Conservation (phyloP, 2,888 invertebrate species). For the Gnatocerus cornutus region DNA sequence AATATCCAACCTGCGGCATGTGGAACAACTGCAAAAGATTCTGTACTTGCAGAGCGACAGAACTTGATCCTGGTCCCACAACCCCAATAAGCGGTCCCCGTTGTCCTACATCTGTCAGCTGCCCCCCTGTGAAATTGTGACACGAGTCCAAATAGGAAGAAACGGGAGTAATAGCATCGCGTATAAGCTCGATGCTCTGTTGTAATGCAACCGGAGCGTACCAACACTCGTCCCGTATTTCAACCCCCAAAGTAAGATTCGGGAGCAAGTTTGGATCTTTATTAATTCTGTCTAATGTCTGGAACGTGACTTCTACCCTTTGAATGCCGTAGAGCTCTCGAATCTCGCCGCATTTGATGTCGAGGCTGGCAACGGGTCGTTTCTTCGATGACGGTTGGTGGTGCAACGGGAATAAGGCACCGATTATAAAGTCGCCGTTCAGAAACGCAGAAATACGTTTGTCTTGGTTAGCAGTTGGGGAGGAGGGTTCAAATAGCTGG, state of each 20-base stretch:
- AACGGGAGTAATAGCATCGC: slow-evolving; percentile 76
- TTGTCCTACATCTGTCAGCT: slow-evolving; percentile 28
- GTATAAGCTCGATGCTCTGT: slow-evolving; percentile 83
- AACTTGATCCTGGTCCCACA: slow-evolving; percentile 83
- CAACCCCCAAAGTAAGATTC: slow-evolving; percentile 76
- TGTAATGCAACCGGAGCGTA: slow-evolving; percentile 86
- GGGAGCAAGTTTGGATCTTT: slow-evolving; percentile 74
- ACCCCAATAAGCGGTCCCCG: slow-evolving; percentile 78
- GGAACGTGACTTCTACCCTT: slow-evolving; percentile 78
- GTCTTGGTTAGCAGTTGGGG: slow-evolving; percentile 49
- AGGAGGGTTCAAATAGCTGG: slow-evolving; percentile 29
- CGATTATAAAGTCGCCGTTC: slow-evolving; percentile 76
- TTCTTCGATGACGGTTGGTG: slow-evolving; percentile 68
- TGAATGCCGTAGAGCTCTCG: slow-evolving; percentile 86
- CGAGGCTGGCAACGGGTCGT: slow-evolving; percentile 61
- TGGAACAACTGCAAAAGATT: slow-evolving; percentile 83
- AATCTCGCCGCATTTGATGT: slow-evolving; percentile 75
- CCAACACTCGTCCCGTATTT: slow-evolving; percentile 88
- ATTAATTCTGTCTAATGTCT: slow-evolving; percentile 79
- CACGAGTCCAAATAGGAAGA: slow-evolving; percentile 55
- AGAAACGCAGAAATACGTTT: slow-evolving; percentile 71
- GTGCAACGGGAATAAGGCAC: slow-evolving; percentile 75
- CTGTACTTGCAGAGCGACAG: slow-evolving; percentile 81
- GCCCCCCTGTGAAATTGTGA: slow-evolving; percentile 17
- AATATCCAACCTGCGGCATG: slow-evolving; percentile 83